Evolutionary conservation across 30 jellyfish, hydroid and myxozoan genomes (phyloP).

Genomic region (Chrysaora quinquecirrha): DNA sequence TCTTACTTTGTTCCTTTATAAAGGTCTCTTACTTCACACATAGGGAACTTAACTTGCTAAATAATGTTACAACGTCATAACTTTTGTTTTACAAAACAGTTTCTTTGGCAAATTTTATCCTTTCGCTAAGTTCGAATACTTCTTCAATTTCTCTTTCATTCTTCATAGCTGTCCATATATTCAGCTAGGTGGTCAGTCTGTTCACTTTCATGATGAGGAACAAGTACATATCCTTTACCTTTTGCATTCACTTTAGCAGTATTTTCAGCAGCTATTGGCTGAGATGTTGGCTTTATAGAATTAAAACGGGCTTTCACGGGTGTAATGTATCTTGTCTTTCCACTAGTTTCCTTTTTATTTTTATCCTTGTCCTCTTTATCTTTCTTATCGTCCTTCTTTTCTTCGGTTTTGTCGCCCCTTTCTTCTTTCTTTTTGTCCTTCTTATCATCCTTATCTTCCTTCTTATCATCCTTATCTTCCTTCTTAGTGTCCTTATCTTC

Average conservation of each 20-base stretch:
- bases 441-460: neutral
- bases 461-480: slow-evolving; percentile 2
- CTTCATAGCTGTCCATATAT: slow-evolving; percentile 38
- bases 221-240: slow-evolving; percentile 49
- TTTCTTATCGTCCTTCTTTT: slow-evolving; percentile 17
- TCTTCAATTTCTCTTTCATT: no score
- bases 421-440: neutral
- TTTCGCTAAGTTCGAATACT: no score
- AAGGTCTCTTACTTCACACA: no score
- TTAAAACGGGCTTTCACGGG: slow-evolving; percentile 33
- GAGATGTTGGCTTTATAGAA: neutral
- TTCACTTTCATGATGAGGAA: slow-evolving; percentile 71
- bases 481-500: slow-evolving; percentile 27
- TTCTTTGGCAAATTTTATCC: no score
- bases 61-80: no score
- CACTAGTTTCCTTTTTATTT: neutral
- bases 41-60: no score
- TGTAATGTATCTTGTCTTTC: slow-evolving; percentile 39
- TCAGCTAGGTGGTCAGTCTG: slow-evolving; percentile 7
- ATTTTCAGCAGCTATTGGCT: neutral
- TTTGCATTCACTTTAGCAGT: neutral
- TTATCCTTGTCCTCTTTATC: neutral
- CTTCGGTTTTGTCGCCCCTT: neutral
- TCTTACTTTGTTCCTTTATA: no score
- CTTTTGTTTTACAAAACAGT: no score